Evolutionary conservation across 2,113 vertebrate genomes (phyloP).

Genomic region (Paramormyrops kingsleyae): DNA sequence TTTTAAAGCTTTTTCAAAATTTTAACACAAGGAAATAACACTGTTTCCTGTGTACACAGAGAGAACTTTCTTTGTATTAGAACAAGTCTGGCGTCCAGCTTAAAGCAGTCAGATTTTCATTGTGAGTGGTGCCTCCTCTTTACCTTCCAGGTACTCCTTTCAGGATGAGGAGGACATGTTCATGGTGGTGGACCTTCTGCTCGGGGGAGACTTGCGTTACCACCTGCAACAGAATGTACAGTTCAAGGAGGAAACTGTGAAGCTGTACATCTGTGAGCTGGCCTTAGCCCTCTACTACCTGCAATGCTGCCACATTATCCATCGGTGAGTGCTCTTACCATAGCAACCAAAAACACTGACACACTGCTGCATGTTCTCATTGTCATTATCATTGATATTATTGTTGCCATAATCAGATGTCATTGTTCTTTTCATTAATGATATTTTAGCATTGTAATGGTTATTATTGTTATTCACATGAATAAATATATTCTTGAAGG

Average conservation of each 20-base stretch:
- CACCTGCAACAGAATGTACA: constrained; percentile 94
- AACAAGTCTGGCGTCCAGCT: background rate
- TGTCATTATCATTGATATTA: background rate
- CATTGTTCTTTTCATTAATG: background rate
- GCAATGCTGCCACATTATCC: constrained; percentile 70
- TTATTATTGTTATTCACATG: background rate
- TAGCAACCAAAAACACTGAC: background rate
- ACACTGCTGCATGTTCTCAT: background rate
- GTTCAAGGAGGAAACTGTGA: constrained; percentile 83
- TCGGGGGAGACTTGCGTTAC: constrained; percentile 90
- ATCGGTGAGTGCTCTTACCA: constrained; percentile 48
- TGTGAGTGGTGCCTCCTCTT: background rate
- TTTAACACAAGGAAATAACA: background rate
- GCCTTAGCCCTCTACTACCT: constrained; percentile 89
- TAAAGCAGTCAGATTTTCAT: background rate
- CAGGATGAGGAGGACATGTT: constrained; percentile 99
- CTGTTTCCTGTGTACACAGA: background rate
- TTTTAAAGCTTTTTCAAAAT: background rate
- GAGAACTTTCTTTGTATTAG: background rate
- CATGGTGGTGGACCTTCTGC: constrained; percentile 94
- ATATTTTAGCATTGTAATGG: background rate
- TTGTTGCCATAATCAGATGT: background rate
- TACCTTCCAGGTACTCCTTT: constrained; percentile 83
- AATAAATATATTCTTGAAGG: background rate
- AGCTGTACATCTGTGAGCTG: constrained; percentile 91